Evolutionary conservation across 2,797 vertebrate genomes (phyloP), one percentile per base, ranked within the genome.

Genomic region (Chromobotia macracanthus): DNA sequence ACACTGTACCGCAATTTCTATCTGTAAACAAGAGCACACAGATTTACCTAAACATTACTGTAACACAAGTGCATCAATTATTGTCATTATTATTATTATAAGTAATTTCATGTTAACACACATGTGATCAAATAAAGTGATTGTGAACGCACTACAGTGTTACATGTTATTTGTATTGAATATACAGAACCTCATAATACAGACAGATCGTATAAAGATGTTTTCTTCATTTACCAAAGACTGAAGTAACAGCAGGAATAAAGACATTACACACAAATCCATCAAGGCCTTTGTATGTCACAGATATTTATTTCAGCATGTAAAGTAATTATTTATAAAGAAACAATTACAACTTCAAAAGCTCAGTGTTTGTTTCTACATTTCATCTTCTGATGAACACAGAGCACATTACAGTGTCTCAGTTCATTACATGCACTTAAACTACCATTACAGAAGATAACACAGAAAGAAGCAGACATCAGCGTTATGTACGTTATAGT

Each of bases 321-420:
- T 41, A 38, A 38, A 18, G 18, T 51, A 1, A 51, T 10, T 41
- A n/a, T 38, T 11, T 1, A 38, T 18, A 35, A 35, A n/a, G 16
- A 4, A 28, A 28, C 21, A 58, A 53, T 58, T 12, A 28, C 56
- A 60, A 60, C 58, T 31, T 16, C n/a, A 2, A 53, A 53, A 56
- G 1, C 3, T 15, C 21, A 0, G 6, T 18, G 31, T 31, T 31
- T 31, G 31, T 19, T 55, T 55, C n/a, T 56, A 19, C 19, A 56
- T 64, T 80, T 84, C 82, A 84, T 85, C 31, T 28, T 63, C 28
- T 63, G 13, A 18, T 66, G 0, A 60, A 1, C 23, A 38, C 72
- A 75, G 31, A 31, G 1, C 31, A 31, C 31, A 31, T 31, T 31
- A 31, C 31, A 31, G 31, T 31, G 3, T 31, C 31, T 31, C 5